A percentile compares a stretch with the other conserved stretches of the same genome.
Evolutionary conservation across 2,888 invertebrate species (phyloP).

Genomic region (Tolmerus cingulatus): DNA sequence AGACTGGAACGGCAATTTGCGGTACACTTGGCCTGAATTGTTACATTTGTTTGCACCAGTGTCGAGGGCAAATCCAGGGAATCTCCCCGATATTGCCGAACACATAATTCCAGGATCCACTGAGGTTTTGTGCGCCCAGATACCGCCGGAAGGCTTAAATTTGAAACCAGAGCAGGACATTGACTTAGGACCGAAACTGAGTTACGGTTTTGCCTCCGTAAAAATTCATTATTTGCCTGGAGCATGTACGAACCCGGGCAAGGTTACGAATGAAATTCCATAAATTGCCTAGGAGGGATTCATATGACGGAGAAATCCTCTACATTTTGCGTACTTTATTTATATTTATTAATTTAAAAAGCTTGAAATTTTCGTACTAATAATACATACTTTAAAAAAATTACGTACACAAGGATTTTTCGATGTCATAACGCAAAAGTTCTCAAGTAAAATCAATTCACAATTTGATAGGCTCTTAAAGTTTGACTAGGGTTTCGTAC

Average conservation of each 20-base stretch:
- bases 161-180: background rate
- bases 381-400: too few relatives aligned
- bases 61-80: background rate
- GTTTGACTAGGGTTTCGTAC: too few relatives aligned
- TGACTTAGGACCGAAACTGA: background rate
- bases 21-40: background rate
- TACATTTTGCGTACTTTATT: background rate
- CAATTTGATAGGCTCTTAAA: too few relatives aligned
- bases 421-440: too few relatives aligned
- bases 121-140: background rate
- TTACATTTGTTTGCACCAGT: constrained; percentile 19
- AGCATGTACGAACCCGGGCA: background rate
- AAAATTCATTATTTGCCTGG: background rate
- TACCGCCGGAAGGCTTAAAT: background rate
- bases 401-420: too few relatives aligned
- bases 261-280: background rate
- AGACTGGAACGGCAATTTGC: constrained; percentile 21
- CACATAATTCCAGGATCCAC: constrained; percentile 4
- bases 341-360: background rate
- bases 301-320: background rate
- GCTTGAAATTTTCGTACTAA: background rate
- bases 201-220: background rate
- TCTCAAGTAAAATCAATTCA: too few relatives aligned
- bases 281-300: background rate
- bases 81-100: background rate